Percentiles rank a stretch among this genome's conserved stretches.
These are phyloP conservation scores for Tenodera sinensis DNA, from an alignment of 2,888 invertebrate genomes.

Conservation along the genomic window DNA sequence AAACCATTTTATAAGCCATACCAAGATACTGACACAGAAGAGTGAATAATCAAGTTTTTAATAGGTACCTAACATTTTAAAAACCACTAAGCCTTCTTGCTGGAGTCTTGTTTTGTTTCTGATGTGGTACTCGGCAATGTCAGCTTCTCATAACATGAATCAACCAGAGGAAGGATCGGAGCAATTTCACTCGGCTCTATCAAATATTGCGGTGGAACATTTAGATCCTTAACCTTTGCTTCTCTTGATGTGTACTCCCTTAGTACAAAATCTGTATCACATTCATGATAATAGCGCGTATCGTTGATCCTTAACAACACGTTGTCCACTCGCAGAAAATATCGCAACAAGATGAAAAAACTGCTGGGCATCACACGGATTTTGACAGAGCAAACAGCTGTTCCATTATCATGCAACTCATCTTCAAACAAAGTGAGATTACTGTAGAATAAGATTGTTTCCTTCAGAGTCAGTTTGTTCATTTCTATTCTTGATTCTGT, in stretches of 20 bases:
- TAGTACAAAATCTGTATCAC: slow-evolving; percentile 71
- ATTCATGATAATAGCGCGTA: slow-evolving; percentile 79
- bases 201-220: slow-evolving; percentile 35
- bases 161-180: too few species aligned
- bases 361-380: slow-evolving; percentile 96
- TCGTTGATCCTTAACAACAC: slow-evolving; percentile 86
- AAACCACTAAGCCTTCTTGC: too few species aligned
- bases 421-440: slow-evolving; percentile 95
- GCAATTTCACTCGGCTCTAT: too few species aligned
- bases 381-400: slow-evolving; percentile 85
- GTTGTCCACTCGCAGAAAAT: slow-evolving; percentile 91
- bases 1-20: too few species aligned
- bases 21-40: too few species aligned
- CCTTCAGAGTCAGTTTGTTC: slow-evolving; percentile 81
- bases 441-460: slow-evolving; percentile 90
- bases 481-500: slow-evolving; percentile 79
- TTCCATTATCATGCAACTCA: slow-evolving; percentile 96
- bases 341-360: slow-evolving; percentile 85
- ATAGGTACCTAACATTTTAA: too few species aligned
- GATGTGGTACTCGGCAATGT: too few species aligned
- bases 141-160: too few species aligned
- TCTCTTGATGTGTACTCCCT: slow-evolving; percentile 81
- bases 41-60: too few species aligned
- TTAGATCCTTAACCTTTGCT: slow-evolving; percentile 64
- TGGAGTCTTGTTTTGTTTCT: too few species aligned